Evolutionary conservation across 53 echinoderm and acorn worm genomes (phyloP), one percentile per base, ranked within the genome.

Genomic region (Holothuria leucospilota): DNA sequence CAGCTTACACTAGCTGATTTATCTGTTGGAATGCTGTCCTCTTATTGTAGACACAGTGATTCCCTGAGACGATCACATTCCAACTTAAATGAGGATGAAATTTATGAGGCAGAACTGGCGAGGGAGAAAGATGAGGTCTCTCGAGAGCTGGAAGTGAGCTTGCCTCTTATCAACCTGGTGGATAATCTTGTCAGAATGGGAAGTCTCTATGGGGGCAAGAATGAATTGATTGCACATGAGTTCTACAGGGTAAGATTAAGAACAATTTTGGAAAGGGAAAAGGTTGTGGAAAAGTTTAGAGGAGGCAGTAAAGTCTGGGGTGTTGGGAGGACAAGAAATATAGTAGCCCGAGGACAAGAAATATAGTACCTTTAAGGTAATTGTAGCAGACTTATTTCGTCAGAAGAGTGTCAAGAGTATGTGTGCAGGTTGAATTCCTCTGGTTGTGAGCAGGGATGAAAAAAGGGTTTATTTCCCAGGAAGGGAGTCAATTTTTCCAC

Each of bases 141-240:
- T n/a, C 69, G 89, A 51, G 93, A 94, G 60, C 70, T 96, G 53
- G 96, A 96, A 68, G 91, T 96, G 86, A 94, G 94, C 63, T 51
- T 91, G 9, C 94, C 96, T 11, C 90, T 96, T 11, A 93, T 96
- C 20, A 93, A 93, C 63, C 91, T 96, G 46, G 94, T 94, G 18
- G 94, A 96, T 63, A 96, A 96, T 63, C 89, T 96, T 52, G 96
- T 96, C 52, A 87, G 94, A 25, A 96, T 94, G 94, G 96, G 96
- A 6, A 96, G 94, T 75, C 89, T 96, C 28, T 96, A 96, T 90
- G 94, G 96, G 2, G 94, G 94, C 6, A 84, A 96, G 51, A 96
- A 96, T 51, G 91, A 92, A 65, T 87, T 94, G 86, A 91, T 96
- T n/a, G 96, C 92, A 18, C 93, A 93, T 84, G 94, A 96, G 79